These are phyloP conservation scores for Sebastolobus alascanus DNA, from an alignment of 2,797 vertebrate species.

Conservation along the genomic window DNA sequence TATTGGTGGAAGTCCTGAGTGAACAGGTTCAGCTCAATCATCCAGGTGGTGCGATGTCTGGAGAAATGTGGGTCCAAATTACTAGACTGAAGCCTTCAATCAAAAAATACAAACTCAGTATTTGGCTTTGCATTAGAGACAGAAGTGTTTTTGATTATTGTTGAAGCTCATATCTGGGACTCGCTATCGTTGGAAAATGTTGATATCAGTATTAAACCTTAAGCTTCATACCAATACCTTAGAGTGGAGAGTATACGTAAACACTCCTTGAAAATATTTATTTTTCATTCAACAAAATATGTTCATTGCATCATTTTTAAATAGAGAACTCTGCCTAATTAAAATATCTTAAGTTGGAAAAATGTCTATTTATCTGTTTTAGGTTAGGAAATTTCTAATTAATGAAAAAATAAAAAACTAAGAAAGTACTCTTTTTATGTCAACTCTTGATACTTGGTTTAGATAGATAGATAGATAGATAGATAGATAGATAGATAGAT, in stretches of 20 bases:
- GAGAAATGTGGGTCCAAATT: slow-evolving; percentile 14
- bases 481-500: too few relatives aligned
- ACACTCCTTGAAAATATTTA: not conserved
- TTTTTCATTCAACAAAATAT: not conserved
- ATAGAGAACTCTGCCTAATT: not conserved
- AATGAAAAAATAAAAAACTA: too few relatives aligned
- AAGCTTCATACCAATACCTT: not conserved
- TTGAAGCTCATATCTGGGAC: not conserved
- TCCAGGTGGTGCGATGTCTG: slow-evolving; percentile 29
- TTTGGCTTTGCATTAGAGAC: slow-evolving; percentile 29
- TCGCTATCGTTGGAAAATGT: not conserved
- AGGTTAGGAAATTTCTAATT: not conserved
- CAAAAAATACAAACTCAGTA: not conserved
- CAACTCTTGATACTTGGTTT: too few relatives aligned
- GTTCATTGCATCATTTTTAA: not conserved
- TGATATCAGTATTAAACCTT: not conserved
- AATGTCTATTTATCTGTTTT: not conserved
- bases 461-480: too few relatives aligned
- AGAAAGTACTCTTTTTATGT: too few relatives aligned
- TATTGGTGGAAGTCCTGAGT: slow-evolving; percentile 20
- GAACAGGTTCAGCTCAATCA: slow-evolving; percentile 42
- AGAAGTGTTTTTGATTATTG: not conserved
- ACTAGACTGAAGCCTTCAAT: slow-evolving; percentile 21
- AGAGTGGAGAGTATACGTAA: not conserved
- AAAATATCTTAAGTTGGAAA: not conserved